These are phyloP conservation scores for Periphyllus acericola DNA, from an alignment of 2,888 invertebrate genomes.

Conservation along the genomic window DNA sequence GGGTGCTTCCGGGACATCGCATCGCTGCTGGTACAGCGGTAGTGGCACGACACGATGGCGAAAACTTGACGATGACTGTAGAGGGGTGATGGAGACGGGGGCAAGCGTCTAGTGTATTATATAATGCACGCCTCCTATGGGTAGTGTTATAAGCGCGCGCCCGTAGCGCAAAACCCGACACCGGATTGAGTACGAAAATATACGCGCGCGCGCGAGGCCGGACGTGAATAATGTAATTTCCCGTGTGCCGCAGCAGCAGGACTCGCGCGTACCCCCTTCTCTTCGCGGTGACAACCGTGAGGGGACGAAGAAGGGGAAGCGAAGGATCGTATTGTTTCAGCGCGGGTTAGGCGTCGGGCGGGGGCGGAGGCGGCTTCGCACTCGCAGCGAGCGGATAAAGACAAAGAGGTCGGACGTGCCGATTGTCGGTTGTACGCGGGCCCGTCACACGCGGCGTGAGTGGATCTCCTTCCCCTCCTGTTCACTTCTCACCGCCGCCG, in stretches of 20 bases:
- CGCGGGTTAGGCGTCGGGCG: background rate
- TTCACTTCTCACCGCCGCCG: background rate
- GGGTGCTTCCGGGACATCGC: too few species aligned
- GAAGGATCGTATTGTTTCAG: background rate
- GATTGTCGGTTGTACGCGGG: conserved; percentile 30
- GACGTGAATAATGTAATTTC: background rate
- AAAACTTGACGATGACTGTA: too few species aligned
- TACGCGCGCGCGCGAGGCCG: background rate
- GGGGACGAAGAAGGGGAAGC: too few species aligned
- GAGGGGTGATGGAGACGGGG: background rate
- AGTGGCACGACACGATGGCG: too few species aligned
- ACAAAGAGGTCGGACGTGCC: conserved; percentile 62
- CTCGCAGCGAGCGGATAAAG: background rate
- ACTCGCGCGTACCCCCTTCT: background rate
- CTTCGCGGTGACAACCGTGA: background rate
- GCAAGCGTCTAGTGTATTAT: background rate
- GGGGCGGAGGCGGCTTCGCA: background rate
- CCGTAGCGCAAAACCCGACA: conserved; percentile 36
- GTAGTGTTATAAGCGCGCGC: background rate
- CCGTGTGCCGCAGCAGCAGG: background rate
- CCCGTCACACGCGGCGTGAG: conserved; percentile 2
- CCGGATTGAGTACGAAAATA: conserved; percentile 11
- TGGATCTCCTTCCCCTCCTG: background rate
- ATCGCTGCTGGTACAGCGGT: too few species aligned
- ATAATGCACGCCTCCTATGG: too few species aligned